A percentile compares a stretch with the other conserved stretches of the same genome.
Conservation (phyloP, 2,888 invertebrate species). For the Papilio protenor region DNA sequence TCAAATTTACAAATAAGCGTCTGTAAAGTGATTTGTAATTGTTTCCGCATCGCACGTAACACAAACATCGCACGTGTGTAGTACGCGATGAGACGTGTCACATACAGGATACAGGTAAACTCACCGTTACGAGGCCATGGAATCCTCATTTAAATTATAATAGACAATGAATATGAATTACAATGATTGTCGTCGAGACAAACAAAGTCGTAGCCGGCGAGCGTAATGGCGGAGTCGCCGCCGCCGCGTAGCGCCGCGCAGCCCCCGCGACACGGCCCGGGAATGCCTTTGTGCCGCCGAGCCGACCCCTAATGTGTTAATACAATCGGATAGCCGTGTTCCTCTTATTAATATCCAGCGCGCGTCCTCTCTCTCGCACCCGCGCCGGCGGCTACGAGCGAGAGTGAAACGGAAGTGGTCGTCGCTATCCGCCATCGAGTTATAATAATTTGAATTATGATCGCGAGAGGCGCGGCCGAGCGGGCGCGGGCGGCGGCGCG, state of each 20-base stretch:
- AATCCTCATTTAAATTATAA: slow-evolving; percentile 16
- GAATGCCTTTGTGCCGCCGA: slow-evolving; percentile 79
- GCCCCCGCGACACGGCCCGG: slow-evolving; percentile 51
- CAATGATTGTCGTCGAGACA: background rate
- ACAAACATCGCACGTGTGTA: background rate
- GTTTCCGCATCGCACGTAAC: background rate
- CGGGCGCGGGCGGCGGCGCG: background rate
- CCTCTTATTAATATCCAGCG: slow-evolving; percentile 75
- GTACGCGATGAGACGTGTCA: background rate
- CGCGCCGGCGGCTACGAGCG: slow-evolving; percentile 30
- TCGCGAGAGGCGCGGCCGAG: slow-evolving; percentile 49
- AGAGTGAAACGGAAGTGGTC: slow-evolving; percentile 47
- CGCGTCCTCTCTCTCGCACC: slow-evolving; percentile 55
- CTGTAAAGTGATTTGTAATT: background rate
- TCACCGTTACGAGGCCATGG: background rate
- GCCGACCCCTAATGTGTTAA: slow-evolving; percentile 72
- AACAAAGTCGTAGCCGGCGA: background rate
- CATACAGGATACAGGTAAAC: background rate
- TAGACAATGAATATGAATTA: slow-evolving; percentile 4
- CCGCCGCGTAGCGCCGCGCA: slow-evolving; percentile 17
- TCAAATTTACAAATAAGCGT: background rate
- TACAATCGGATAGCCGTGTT: slow-evolving; percentile 77
- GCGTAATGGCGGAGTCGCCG: background rate
- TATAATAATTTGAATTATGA: slow-evolving; percentile 58
- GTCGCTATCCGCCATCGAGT: slow-evolving; percentile 42